Evolutionary conservation across 2,113 vertebrate species (phyloP), one percentile per base, ranked within the genome.

Genomic region (Glaucomys volans): DNA sequence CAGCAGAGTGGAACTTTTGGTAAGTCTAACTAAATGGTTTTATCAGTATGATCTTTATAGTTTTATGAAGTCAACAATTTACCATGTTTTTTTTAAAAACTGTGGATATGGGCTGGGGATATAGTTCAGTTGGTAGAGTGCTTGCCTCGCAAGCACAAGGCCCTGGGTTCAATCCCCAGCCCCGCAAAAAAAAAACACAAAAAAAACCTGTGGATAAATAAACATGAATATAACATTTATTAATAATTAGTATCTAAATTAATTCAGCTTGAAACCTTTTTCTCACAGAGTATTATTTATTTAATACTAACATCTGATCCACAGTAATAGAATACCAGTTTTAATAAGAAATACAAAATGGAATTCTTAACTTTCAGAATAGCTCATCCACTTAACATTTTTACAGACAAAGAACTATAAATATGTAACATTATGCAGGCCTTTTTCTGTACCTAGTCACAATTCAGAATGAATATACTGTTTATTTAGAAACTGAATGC

Each of bases 311-410:
- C 74, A 94, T 97, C 83, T 97, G 93, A 92, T 80, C 86, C 93
- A 98, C 74, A 96, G 87, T 88, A 92, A 90, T 92, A 86, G 30
- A 90, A 62, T 86, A 95, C 74, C 94, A 96, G 87, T 95, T 97
- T 95, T 92, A 96, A 94, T 90, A 47, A 94, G 89, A 95, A 95
- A 94, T 93, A 97, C 64, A 94, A 95, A 97, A 90, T 93, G 91
- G 64, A 91, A 97, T 8, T 91, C 92, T 96, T 83, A 95, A 69
- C 94, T 87, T 96, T 96, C 69, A 79, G 95, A 96, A 97, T 87
- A 95, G 86, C 86, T 95, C 94, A 91, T 95, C 94, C 91, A 97
- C 75, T 95, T 95, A 96, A 97, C 89, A 81, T 91, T 97, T 97
- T 95, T 95, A 95, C 71, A 87, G 90, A 97, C 95, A 89, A 95